Base-by-base conservation (phyloP, 2,797 vertebrate species). In the Microchirus variegatus region DNA sequence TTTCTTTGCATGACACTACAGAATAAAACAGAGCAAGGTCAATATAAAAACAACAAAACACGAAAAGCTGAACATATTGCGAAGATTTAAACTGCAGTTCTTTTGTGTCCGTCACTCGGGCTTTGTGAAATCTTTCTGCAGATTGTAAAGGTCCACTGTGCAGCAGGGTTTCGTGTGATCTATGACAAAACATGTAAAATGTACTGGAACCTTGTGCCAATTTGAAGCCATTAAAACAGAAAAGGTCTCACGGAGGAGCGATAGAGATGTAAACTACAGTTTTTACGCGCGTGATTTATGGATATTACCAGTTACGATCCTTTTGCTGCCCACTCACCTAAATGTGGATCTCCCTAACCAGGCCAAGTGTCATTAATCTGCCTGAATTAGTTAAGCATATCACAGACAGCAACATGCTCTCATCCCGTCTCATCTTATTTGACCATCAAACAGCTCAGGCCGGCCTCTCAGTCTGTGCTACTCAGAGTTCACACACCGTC, bases 341-440 rank as follows among this genome's bases (percentile, higher is more conserved):
- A 67, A 74, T 69, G 56, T 43, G 46, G 52, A 57, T 72, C 48
- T 69, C 64, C 69, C 71, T 49, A 63, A 49, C 44, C 0, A 3
- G 49, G 50, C 52, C n/a, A 35, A 11, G 40, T 67, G 49, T 48
- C 55, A 58, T 22, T 65, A 76, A 62, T 59, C 62, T 2, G 0
- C 53, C 57, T 26, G 37, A 38, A 22, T 69, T 38, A 37, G 56
- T 63, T 72, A 67, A 82, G 68, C 44, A 5, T 53, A 57, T 63
- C 56, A 57, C 53, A 72, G 54, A 75, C 41, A 49, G 36, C n/a
- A 68, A 57, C 47, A 36, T 31, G 37, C 3, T 2, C 60, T 70
- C 46, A 65, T 63, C 43, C 55, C 35, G 43, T 56, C 53, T 63
- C n/a, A 31, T 77, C 61, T 52, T 60, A 22, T 64, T 70, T 40